Evolutionary conservation across 1,140 invertebrate species (phyloP), one percentile per base, ranked within the genome.

Genomic region (Cephus cinctus): DNA sequence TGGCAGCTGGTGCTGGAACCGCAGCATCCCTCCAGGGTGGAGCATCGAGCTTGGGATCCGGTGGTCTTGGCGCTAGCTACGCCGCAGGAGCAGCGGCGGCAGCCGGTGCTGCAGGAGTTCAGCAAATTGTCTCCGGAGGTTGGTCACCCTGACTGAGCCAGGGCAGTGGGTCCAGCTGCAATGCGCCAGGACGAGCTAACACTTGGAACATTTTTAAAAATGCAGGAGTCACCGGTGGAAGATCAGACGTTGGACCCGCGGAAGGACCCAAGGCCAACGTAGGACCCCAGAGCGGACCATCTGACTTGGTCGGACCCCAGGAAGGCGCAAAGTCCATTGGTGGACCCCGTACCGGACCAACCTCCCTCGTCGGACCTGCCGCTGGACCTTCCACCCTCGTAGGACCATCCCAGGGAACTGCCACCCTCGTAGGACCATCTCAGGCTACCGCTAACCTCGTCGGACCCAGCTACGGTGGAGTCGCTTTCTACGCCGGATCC

Each of bases 251-350:
- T 58, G 74, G 74, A 72, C 72, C 73, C 43, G 74, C 74, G 56
- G 74, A 77, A 57, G 74, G 74, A 70, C 73, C 74, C 53, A 76
- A 75, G 56, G 73, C 73, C 52, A 76, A 75, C 61, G 73, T 75
- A 52, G 74, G 74, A 76, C 74, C 74, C 46, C 73, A 76, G 48
- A 68, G 61, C 45, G 74, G 74, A 43, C 74, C 73, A 53, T 75
- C 69, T 42, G 74, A 76, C 57, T 61, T 71, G 48, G 74, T 73
- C 20, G 74, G 74, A 75, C 74, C 74, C 48, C 74, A 76, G 38
- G 74, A 75, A 60, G 74, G 74, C 43, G 73, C 73, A 48, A 76
- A 75, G 48, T 75, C 65, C 60, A 47, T 75, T 36, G 73, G 71
- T 57, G 74, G 74, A 76, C 74, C 74, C 23, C 68, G 73, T 60